Base-by-base conservation (phyloP, 2,113 vertebrate genomes). In the Megaceryle maxima region DNA sequence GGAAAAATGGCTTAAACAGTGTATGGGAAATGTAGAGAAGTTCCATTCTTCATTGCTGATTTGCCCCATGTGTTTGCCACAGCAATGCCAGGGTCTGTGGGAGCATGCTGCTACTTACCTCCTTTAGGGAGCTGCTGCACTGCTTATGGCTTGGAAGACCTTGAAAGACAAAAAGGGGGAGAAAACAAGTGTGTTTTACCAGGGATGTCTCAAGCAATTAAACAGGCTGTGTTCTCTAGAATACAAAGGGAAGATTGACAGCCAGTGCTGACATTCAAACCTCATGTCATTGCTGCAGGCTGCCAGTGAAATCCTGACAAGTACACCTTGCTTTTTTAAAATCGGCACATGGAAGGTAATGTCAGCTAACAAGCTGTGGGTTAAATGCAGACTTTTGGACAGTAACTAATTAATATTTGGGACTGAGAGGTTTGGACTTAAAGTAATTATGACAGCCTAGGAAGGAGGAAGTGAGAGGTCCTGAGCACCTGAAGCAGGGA, bases 1-100 rank as follows among this genome's bases (percentile, higher is more conserved):
- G 67, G 22, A 5, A 63, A 86, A 74, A 67, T 9, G 13, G 16
- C 11, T 51, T 59, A 75, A 90, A 22, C 13, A 11, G 29, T 37
- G 9, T 29, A 56, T 6, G 12, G 53, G 28, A 87, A 91, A 46
- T 0, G 2, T 18, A 73, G 55, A 37, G 19, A 74, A 70, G 59
- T 25, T 26, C 31, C 53, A 7, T 29, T 64, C 70, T 64, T 37
- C 39, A 55, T 3, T 0, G 0, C 41, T 41, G 55, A 31, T 83
- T 69, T 62, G 24, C 44, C 44, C 56, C 33, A 11, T 19, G 0
- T 18, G 8, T 46, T 56, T 51, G 33, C 29, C 48, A 15, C 0
- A 33, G 51, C 48, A 57, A n/a, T n/a, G 43, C n/a, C 35, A 51
- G n/a, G 19, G 39, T n/a, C 28, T 68, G 44, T n/a, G 62, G n/a